Evolutionary conservation across 2,888 invertebrate genomes (phyloP).

Genomic region (Dione juno): DNA sequence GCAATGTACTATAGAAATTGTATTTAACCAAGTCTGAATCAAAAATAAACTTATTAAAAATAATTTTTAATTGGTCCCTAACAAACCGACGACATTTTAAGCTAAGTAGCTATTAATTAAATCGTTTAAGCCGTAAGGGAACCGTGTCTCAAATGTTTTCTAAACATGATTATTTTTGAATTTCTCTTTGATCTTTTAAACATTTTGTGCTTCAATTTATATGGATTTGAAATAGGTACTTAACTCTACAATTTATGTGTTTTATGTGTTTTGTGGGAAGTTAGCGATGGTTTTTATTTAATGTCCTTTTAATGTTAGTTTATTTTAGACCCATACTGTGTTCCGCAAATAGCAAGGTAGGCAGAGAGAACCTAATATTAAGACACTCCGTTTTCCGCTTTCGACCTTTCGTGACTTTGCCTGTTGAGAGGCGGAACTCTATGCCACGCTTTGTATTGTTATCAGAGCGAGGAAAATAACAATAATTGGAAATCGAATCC

Average conservation of each 20-base stretch:
- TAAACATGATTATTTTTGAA: slow-evolving; percentile 43
- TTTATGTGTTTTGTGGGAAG: slow-evolving; percentile 30
- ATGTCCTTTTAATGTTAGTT: background rate
- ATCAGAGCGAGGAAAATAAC: no score
- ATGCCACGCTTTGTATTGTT: no score
- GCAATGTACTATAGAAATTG: no score
- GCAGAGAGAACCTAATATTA: no score
- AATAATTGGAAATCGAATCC: no score
- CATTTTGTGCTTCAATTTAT: slow-evolving; percentile 44
- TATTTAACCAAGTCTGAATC: background rate
- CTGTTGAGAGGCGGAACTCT: no score
- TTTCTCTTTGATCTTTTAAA: slow-evolving; percentile 44
- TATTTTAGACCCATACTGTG: no score
- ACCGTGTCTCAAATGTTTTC: slow-evolving; percentile 42
- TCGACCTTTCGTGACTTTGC: no score
- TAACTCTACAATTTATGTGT: slow-evolving; percentile 42
- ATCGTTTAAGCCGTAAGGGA: slow-evolving; percentile 29
- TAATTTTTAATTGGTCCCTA: slow-evolving; percentile 14
- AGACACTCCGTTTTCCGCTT: no score
- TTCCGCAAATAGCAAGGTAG: no score
- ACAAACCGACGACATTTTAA: slow-evolving; percentile 21
- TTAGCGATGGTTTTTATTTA: background rate
- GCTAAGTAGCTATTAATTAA: slow-evolving; percentile 34
- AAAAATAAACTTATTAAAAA: slow-evolving; percentile 16
- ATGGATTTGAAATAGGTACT: slow-evolving; percentile 34